Percentiles rank a stretch among this genome's conserved stretches.
Evolutionary conservation across 2,113 vertebrate genomes (phyloP).

Genomic region (Nicator chloris): DNA sequence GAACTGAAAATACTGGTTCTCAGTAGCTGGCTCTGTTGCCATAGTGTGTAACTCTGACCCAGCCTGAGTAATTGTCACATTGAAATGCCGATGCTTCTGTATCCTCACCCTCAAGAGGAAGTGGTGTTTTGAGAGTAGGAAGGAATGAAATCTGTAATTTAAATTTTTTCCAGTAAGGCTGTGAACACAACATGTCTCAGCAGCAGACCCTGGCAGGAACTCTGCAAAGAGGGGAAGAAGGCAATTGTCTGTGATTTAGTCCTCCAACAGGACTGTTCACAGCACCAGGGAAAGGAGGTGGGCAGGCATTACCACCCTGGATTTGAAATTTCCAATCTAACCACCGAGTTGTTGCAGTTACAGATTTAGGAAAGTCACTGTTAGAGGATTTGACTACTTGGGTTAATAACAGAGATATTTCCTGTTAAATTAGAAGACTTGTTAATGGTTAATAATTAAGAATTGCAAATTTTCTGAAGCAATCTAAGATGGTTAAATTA

Average conservation of each 20-base stretch:
- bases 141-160: neutral
- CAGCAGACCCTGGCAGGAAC: neutral
- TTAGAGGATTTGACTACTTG: neutral
- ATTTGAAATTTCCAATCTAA: neutral
- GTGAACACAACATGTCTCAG: rapidly evolving
- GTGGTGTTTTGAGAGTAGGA: neutral
- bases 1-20: neutral
- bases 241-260: neutral
- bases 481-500: slow-evolving; percentile 36
- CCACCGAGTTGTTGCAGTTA: neutral
- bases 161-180: neutral
- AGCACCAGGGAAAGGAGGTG: neutral
- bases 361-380: neutral
- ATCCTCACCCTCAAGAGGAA: neutral
- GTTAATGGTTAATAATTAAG: slow-evolving; percentile 26
- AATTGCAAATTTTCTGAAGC: slow-evolving; percentile 36
- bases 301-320: neutral
- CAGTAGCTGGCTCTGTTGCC: neutral
- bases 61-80: neutral
- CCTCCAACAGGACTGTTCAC: neutral
- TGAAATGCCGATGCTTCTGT: neutral
- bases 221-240: neutral
- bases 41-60: neutral
- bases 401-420: slow-evolving; percentile 10
- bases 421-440: slow-evolving; percentile 7